A percentile compares a stretch with the other conserved stretches of the same genome.
phyloP scores from a whole-genome alignment of 2,113 vertebrate species.

The Rattus norvegicus region DNA sequence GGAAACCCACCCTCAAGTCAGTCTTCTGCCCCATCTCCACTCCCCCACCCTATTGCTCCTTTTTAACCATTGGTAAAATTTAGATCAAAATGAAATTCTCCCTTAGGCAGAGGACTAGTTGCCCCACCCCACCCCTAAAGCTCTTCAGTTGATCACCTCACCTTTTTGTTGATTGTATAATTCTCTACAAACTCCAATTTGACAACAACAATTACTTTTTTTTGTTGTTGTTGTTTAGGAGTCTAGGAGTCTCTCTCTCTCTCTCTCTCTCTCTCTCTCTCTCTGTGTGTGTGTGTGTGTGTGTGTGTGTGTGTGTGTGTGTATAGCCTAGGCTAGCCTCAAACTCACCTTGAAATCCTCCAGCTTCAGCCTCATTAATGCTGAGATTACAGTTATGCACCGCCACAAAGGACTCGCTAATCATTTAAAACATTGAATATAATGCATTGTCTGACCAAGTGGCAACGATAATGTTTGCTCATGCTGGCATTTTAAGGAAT shows the following conservation, averaged over 20 bases:
- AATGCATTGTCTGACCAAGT: background rate
- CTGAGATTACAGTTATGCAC: background rate
- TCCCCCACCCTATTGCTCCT: background rate
- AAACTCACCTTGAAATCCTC: background rate
- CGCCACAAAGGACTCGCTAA: background rate
- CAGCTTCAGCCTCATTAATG: background rate
- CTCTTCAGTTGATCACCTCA: background rate
- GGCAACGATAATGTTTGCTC: background rate
- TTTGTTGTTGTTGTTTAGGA: background rate
- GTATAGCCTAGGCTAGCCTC: background rate
- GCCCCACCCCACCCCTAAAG: background rate
- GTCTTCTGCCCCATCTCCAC: background rate
- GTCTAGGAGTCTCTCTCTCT: background rate
- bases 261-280: background rate
- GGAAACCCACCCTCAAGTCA: background rate
- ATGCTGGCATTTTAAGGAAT: background rate
- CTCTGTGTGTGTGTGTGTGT: too few relatives aligned
- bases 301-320: too few relatives aligned
- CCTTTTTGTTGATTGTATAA: background rate
- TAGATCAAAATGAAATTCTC: background rate
- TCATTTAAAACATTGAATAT: background rate
- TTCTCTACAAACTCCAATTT: background rate
- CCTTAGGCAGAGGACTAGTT: constrained; percentile 6
- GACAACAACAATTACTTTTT: background rate
- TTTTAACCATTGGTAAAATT: background rate